phyloP scores from a whole-genome alignment of 2,797 vertebrate genomes.

The Coregonus sp. region DNA sequence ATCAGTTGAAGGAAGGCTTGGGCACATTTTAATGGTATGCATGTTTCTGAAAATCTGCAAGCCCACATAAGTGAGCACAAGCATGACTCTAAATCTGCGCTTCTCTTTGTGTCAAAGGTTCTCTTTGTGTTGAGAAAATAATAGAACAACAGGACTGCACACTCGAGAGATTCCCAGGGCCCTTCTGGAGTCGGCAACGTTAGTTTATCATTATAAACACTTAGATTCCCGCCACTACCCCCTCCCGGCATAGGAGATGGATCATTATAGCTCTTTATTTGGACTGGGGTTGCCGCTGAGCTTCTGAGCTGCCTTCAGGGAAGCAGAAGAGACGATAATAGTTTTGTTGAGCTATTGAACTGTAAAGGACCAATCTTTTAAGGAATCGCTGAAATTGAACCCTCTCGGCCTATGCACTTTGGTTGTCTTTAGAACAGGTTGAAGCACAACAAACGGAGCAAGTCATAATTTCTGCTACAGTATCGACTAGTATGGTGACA shows the following conservation, averaged over 20 bases:
- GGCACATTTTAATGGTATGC: slow-evolving; percentile 51
- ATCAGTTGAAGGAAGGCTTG: slow-evolving; percentile 47
- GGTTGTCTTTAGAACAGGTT: neutral
- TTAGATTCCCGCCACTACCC: slow-evolving; percentile 49
- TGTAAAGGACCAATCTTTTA: neutral
- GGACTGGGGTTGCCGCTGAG: slow-evolving; percentile 23
- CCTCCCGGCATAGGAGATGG: slow-evolving; percentile 34
- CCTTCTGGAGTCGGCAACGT: slow-evolving; percentile 55
- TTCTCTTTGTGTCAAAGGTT: slow-evolving; percentile 54
- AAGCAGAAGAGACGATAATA: neutral
- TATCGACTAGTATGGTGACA: neutral
- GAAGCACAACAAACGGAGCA: neutral
- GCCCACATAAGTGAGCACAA: slow-evolving; percentile 55
- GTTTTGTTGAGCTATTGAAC: slow-evolving; percentile 22
- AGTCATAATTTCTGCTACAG: neutral
- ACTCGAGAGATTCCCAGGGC: slow-evolving; percentile 57
- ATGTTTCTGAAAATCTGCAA: too few species aligned
- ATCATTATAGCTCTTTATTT: slow-evolving; percentile 53
- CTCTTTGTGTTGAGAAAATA: slow-evolving; percentile 37
- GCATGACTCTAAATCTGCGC: slow-evolving; percentile 54
- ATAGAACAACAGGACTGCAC: slow-evolving; percentile 53
- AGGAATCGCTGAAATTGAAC: neutral
- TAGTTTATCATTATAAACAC: slow-evolving; percentile 70
- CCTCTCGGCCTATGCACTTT: neutral
- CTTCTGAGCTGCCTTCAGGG: slow-evolving; percentile 18